Base-by-base conservation (phyloP, 1,140 invertebrate genomes). In the Druon quercuslanigerum region DNA sequence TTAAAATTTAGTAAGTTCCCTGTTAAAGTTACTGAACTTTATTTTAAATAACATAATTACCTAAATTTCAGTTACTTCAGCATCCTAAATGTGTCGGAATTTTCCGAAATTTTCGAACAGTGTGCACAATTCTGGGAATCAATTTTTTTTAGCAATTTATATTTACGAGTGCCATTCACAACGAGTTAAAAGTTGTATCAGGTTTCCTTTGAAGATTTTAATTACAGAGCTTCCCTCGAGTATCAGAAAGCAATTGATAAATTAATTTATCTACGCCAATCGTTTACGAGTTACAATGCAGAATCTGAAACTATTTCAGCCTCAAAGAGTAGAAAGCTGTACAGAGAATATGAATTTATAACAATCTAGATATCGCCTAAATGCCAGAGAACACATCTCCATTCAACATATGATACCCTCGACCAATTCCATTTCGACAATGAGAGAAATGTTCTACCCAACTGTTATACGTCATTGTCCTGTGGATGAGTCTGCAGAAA, bases 401-500 rank as follows among this genome's bases (percentile, higher is more conserved):
- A 60, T 60, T 13, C 71, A 74, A 74, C 82, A 79, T 79, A 78
- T 81, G 77, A 77, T 70, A 56, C 74, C 54, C 50, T 71, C 71
- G 77, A 56, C 77, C 75, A 78, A 83, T 79, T 80, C 19, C 52
- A 72, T 79, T 71, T 16, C 76, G 20, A 74, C 77, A 82, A 82
- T 77, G 56, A 71, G 79, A 83, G 77, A 82, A 79, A 79, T 71
- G 50, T 51, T 74, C 78, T 72, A 19, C 60, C n/a, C 82, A 83
- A 83, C 82, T 83, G 80, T 79, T 71, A 74, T 74, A 50, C 71
- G 74, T 76, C 66, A 80, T 80, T 80, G 46, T 79, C 71, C n/a
- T 57, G 40, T n/a, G 73, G 33, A 81, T 80, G 80, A 83, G 60
- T 79, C 51, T 54, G 75, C 74, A 82, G 51, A 79, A 80, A 46